phyloP scores from a whole-genome alignment of 1,140 invertebrate genomes.

The Drosophila sproati region DNA sequence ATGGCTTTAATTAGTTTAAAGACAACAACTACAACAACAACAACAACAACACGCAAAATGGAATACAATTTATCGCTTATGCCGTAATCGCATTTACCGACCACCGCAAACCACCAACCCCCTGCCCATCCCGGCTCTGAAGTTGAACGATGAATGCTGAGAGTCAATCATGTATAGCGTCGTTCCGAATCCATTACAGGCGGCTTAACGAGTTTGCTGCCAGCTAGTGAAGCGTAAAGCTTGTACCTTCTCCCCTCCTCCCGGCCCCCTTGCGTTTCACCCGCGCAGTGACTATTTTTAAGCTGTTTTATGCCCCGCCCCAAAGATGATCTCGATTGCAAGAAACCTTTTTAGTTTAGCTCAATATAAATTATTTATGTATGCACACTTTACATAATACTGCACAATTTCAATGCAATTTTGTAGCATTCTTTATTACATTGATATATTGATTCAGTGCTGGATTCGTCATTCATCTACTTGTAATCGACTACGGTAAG shows the following conservation, averaged over 20 bases:
- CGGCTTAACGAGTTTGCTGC: conserved; percentile 59
- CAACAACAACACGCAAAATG: conserved; percentile 43
- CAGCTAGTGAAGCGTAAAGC: conserved; percentile 66
- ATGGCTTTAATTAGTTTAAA: conserved; percentile 74
- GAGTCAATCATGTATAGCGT: conserved; percentile 72
- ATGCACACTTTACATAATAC: too few relatives aligned
- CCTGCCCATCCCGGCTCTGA: neutral
- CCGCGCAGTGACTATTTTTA: conserved; percentile 26
- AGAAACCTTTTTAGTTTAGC: neutral
- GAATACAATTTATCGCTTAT: conserved; percentile 79
- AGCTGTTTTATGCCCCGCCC: conserved; percentile 11
- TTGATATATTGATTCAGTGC: neutral
- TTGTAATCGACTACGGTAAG: neutral
- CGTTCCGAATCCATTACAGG: conserved; percentile 62
- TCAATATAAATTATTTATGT: too few relatives aligned
- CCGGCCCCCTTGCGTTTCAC: too few relatives aligned
- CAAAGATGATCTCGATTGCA: conserved; percentile 10
- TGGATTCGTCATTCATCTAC: neutral
- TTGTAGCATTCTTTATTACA: too few relatives aligned
- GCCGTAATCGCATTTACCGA: conserved; percentile 71
- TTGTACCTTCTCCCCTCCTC: neutral
- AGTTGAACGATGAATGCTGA: conserved; percentile 10
- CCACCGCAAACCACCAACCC: neutral
- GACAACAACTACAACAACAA: conserved; percentile 31
- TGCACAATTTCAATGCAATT: too few relatives aligned